Base-by-base conservation (phyloP, 2,888 invertebrate genomes). In the Malacosoma neustria region DNA sequence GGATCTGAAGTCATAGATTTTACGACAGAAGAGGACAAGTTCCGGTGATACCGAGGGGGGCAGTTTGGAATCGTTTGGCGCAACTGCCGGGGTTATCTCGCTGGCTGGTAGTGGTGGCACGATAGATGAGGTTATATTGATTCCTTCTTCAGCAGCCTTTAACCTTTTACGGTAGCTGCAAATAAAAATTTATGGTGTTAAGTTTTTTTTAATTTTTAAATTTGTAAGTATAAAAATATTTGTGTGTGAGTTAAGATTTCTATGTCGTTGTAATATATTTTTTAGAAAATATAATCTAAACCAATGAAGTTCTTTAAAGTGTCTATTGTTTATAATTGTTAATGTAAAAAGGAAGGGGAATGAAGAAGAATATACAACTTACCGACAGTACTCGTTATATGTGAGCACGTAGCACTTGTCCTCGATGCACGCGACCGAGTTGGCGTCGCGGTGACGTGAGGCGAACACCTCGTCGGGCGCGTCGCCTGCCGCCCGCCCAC, bases 391-490 rank as follows among this genome's bases (percentile, higher is more conserved):
- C 87, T 98, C 98, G 79, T 96, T 95, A 74, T 93, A 97, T 30
- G 97, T 97, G 57, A 98, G 90, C 45, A 98, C 98, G 77, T 95
- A 97, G 84, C 98, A 98, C 79, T 96, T 96, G 85, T 98, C 98
- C 74, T 98, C 98, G 61, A 98, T 98, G 74, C 97, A 98, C 40
- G 98, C 98, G 40, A 98, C 98, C 58, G 96, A 96, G 81, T 97
- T 96, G 49, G 94, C 94, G 85, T 98, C 98, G 44, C 95, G 91
- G 77, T 98, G 98, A 41, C 96, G 91, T 13, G 97, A 98, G 32
- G 98, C 98, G 80, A 97, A 98, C 41, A 98, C 93, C 79, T 98
- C 98, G 68, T 96, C 96, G 7, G 92, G 90, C 64, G 93, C 92
- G 72, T 97, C 95, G 35, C 88, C 89, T 11, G 91, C 88, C 60